These are phyloP conservation scores for Choreutis nemorana DNA, from an alignment of 2,888 invertebrate genomes.

Conservation along the genomic window DNA sequence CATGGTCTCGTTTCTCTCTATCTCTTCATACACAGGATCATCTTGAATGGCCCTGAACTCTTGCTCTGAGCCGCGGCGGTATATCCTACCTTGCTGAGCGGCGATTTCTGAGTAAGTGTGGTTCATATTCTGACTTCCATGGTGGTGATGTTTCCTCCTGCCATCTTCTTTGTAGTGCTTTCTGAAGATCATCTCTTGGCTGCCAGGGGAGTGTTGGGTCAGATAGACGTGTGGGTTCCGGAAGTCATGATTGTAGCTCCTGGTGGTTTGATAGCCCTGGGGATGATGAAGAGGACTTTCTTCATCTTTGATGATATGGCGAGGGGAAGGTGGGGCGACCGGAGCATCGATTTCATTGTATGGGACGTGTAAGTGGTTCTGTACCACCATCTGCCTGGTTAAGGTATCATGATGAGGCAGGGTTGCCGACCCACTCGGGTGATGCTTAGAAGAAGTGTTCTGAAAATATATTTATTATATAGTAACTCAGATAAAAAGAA, in stretches of 20 bases:
- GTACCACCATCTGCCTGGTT: conserved; percentile 48
- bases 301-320: conserved; percentile 51
- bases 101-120: conserved; percentile 82
- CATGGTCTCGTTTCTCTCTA: conserved; percentile 75
- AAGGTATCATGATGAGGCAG: conserved; percentile 71
- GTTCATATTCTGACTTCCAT: conserved; percentile 68
- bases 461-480: too few relatives aligned
- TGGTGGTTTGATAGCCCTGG: conserved; percentile 51
- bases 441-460: conserved; percentile 89
- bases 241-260: conserved; percentile 58
- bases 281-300: conserved; percentile 47
- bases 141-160: conserved; percentile 54
- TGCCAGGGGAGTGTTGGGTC: conserved; percentile 56
- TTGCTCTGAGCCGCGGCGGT: conserved; percentile 61
- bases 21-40: conserved; percentile 84
- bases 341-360: conserved; percentile 59
- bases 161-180: conserved; percentile 57
- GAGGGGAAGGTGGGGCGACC: conserved; percentile 52
- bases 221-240: conserved; percentile 56
- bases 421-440: conserved; percentile 70
- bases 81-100: conserved; percentile 53
- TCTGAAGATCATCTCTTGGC: conserved; percentile 52
- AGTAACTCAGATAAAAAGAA: not conserved
- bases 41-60: conserved; percentile 70
- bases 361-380: conserved; percentile 62